Conservation (phyloP, 2,113 vertebrate genomes). For the Passer domesticus region DNA sequence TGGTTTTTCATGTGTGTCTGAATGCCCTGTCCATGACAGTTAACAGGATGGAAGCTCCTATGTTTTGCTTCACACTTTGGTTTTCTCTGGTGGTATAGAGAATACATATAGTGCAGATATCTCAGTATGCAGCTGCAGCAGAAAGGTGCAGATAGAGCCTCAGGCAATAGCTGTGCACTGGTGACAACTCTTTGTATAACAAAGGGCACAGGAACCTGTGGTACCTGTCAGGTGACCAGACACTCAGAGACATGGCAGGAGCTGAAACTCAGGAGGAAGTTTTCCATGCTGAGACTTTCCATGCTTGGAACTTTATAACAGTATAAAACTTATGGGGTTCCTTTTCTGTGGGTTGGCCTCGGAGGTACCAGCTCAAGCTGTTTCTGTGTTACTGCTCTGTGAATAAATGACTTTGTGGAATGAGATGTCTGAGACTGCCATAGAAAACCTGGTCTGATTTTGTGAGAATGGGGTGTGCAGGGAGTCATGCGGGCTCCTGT, state of each 20-base stretch:
- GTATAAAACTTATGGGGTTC: neutral
- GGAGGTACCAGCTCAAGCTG: rapidly evolving
- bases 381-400: neutral
- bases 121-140: neutral
- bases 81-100: neutral
- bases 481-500: rapidly evolving
- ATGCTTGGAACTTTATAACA: no score
- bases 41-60: neutral
- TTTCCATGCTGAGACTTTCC: neutral
- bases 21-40: neutral
- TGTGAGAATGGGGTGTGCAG: neutral
- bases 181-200: no score
- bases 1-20: neutral
- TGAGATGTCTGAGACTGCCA: neutral
- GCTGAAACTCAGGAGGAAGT: neutral
- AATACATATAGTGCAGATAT: neutral
- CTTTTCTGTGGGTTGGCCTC: neutral
- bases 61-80: neutral
- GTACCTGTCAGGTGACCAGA: neutral
- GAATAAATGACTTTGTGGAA: neutral
- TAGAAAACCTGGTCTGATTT: neutral
- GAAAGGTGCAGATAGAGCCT: neutral
- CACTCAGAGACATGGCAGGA: neutral
- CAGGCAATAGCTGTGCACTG: neutral
- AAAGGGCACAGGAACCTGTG: neutral